Evolutionary conservation across 2,797 vertebrate species (phyloP).

Genomic region (Lepus townsendii): DNA sequence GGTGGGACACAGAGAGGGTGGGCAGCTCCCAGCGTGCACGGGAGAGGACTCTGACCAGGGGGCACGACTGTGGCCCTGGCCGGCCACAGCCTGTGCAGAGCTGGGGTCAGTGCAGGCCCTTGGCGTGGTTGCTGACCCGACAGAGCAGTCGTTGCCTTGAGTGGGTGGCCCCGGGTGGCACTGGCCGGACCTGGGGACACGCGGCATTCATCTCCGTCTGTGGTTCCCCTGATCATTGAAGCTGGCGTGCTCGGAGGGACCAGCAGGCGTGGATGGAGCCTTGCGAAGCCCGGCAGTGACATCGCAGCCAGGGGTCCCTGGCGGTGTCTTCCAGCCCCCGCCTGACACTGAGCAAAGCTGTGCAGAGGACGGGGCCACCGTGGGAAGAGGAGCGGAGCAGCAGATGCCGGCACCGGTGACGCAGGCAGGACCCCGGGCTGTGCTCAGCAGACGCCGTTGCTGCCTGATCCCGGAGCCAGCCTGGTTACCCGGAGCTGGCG

Average conservation of each 20-base stretch:
- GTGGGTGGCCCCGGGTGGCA: background rate
- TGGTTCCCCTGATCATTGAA: conserved; percentile 77
- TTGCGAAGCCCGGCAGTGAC: conserved; percentile 75
- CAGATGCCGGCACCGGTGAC: conserved; percentile 50
- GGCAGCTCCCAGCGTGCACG: no score
- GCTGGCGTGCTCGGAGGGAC: conserved; percentile 78
- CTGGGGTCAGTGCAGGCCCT: no score
- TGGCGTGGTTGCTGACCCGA: no score
- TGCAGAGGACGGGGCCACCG: conserved; percentile 72
- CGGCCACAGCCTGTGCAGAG: no score
- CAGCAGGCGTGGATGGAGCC: conserved; percentile 83
- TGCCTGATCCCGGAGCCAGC: conserved; percentile 79
- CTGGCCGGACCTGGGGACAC: conserved; percentile 50
- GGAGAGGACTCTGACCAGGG: no score
- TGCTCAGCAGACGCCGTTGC: conserved; percentile 76
- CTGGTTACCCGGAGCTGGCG: no score
- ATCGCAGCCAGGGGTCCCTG: conserved; percentile 83
- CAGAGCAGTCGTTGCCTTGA: no score
- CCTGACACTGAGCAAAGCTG: conserved; percentile 80
- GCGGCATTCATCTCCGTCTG: conserved; percentile 28
- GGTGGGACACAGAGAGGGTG: no score
- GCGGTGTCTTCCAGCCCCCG: conserved; percentile 81
- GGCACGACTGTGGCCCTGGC: no score
- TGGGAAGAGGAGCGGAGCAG: no score
- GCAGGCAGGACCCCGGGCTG: conserved; percentile 78